phyloP scores from a whole-genome alignment of 2,888 invertebrate species.

The Sminthurides aquaticus region DNA sequence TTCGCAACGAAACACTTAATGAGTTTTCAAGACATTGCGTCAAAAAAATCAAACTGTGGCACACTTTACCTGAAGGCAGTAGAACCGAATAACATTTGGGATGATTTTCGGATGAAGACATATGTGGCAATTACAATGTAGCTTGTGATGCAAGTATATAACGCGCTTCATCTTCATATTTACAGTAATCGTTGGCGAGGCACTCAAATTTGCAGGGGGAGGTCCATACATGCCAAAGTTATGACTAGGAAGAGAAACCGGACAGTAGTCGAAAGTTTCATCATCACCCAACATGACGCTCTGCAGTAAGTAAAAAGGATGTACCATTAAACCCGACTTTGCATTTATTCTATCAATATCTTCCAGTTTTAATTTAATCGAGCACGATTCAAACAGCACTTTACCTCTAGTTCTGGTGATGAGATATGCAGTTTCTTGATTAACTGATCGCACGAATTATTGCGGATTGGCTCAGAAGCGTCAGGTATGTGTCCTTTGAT shows the following conservation, averaged over 20 bases:
- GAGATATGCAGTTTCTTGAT: background rate
- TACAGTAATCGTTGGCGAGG: conserved; percentile 9
- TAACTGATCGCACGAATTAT: background rate
- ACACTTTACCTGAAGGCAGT: conserved; percentile 15
- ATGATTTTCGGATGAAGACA: conserved; percentile 18
- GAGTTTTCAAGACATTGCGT: too few relatives aligned
- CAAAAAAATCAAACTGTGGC: too few relatives aligned
- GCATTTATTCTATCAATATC: too few relatives aligned
- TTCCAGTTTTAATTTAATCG: too few relatives aligned
- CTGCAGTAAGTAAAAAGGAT: too few relatives aligned
- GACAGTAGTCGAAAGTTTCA: background rate
- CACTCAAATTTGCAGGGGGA: conserved; percentile 1
- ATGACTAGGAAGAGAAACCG: conserved; percentile 6
- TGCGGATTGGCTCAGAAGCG: background rate
- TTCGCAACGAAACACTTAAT: too few relatives aligned
- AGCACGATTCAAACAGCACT: too few relatives aligned
- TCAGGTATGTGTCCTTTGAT: conserved; percentile 11
- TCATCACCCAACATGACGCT: too few relatives aligned
- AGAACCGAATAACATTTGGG: conserved; percentile 10
- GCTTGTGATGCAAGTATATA: conserved; percentile 12
- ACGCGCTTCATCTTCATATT: conserved; percentile 7
- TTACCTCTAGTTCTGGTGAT: background rate
- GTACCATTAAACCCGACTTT: too few relatives aligned
- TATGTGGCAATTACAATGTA: conserved; percentile 13
- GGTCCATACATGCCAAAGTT: conserved; percentile 14